Evolutionary conservation across 2,797 vertebrate species (phyloP), one percentile per base, ranked within the genome.

Genomic region (Ispidina lecontei): DNA sequence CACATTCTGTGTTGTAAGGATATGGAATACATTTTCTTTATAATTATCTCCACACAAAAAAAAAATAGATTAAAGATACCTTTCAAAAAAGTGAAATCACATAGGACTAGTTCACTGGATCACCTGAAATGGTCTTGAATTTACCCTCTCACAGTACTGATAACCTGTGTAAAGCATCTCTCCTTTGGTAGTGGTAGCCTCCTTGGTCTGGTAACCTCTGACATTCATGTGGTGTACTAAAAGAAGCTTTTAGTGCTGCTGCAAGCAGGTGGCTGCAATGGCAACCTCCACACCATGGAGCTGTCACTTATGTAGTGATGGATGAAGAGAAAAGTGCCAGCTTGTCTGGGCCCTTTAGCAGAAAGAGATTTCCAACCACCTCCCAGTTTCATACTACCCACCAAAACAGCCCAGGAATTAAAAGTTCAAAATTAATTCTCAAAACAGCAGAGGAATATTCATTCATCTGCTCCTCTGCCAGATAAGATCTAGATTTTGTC

Each of bases 231-330:
- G n/a, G 5, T 12, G 19, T 2, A 47, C n/a, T 51, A 46, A 39
- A 35, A 46, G 74, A 72, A 23, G 11, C 21, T 1, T 0, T 4
- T 41, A 8, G 37, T 23, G 37, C 39, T 44, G 71, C 31, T 59
- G 58, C 28, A 37, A 54, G 54, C 41, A 37, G 19, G n/a, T 54
- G 74, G 21, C 81, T 84, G 67, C 41, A 9, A 2, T 4, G 43
- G 14, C n/a, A 26, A 17, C 29, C n/a, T 69, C 74, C 35, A 28
- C 33, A 37, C 21, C 5, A 1, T 4, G 29, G 29, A 69, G 29
- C 26, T 6, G 2, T 35, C 1, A 0, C 29, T 60, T 12, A 7
- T 0, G 0, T 14, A 12, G 26, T 15, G 39, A 28, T 2, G 14
- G 18, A 44, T 35, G 26, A 0, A 0, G 20, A 7, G 7, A 64